Conservation (phyloP, 2,888 invertebrate genomes). For the Linhomoeus sp. region DNA sequence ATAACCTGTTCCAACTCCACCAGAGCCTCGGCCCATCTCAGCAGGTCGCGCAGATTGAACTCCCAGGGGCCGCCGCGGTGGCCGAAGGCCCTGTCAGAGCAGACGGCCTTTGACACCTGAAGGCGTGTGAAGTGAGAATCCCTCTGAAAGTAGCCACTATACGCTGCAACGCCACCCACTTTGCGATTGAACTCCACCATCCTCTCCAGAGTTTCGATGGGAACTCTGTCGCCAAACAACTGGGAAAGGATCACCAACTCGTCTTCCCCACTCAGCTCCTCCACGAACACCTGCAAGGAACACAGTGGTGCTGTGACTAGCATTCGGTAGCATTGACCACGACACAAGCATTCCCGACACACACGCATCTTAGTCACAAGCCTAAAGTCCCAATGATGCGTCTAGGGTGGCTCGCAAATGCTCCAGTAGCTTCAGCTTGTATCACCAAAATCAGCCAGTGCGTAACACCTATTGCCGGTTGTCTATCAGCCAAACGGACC, state of each 20-base stretch:
- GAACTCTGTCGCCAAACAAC: conserved; percentile 21
- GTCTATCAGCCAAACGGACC: conserved; percentile 38
- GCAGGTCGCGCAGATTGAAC: conserved; percentile 82
- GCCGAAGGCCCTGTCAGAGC: conserved; percentile 44
- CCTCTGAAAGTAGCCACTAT: no score
- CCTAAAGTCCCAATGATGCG: no score
- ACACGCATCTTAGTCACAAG: no score
- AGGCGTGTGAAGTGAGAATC: no score
- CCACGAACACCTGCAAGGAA: conserved; percentile 10
- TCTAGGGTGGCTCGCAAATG: no score
- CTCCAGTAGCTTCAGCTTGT: no score
- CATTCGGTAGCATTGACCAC: no score
- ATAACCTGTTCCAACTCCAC: neutral
- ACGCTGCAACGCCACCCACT: no score
- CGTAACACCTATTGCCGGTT: no score
- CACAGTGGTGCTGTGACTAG: no score
- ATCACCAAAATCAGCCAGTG: no score
- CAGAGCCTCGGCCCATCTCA: conserved; percentile 64
- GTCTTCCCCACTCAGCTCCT: conserved; percentile 12
- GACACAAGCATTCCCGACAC: no score
- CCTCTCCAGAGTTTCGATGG: conserved; percentile 15
- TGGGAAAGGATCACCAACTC: conserved; percentile 35
- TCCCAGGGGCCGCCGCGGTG: conserved; percentile 78
- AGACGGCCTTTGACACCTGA: neutral
- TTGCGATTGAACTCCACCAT: conserved; percentile 65